Percentiles rank a stretch among this genome's conserved stretches.
phyloP scores from a whole-genome alignment of 2,888 invertebrate species.

The Drosophila quinaria region DNA sequence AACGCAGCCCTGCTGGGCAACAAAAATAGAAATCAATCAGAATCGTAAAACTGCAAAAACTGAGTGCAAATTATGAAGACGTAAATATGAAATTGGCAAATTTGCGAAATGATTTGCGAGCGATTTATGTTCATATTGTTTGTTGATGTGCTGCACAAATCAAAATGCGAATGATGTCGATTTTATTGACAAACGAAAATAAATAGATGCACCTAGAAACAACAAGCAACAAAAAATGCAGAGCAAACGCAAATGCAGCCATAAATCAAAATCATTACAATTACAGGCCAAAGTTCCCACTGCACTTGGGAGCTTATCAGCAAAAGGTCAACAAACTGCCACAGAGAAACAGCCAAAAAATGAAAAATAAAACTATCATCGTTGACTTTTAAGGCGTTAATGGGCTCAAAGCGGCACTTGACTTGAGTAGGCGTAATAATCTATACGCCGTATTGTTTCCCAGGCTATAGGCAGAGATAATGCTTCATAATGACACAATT shows the following conservation, averaged over 20 bases:
- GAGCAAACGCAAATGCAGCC: conserved; percentile 18
- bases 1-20: conserved; percentile 7
- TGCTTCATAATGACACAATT: conserved; percentile 77
- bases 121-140: conserved; percentile 58
- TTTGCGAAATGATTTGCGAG: conserved; percentile 54
- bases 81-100: conserved; percentile 61
- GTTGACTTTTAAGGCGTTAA: conserved; percentile 34
- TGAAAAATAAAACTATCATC: conserved; percentile 21
- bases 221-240: conserved; percentile 36
- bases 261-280: conserved; percentile 15
- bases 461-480: conserved; percentile 40
- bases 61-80: conserved; percentile 74
- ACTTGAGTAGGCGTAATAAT: conserved; percentile 56
- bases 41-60: conserved; percentile 41
- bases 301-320: conserved; percentile 22
- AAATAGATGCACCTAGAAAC: conserved; percentile 57
- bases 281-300: conserved; percentile 25
- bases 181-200: conserved; percentile 72
- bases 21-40: conserved; percentile 57
- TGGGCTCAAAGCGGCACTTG: conserved; percentile 59
- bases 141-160: conserved; percentile 59
- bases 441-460: conserved; percentile 14
- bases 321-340: conserved; percentile 65
- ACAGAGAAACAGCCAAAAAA: not conserved
- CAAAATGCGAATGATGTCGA: conserved; percentile 66